phyloP scores from a whole-genome alignment of 2,888 invertebrate genomes.

The Drosophila crucigera region DNA sequence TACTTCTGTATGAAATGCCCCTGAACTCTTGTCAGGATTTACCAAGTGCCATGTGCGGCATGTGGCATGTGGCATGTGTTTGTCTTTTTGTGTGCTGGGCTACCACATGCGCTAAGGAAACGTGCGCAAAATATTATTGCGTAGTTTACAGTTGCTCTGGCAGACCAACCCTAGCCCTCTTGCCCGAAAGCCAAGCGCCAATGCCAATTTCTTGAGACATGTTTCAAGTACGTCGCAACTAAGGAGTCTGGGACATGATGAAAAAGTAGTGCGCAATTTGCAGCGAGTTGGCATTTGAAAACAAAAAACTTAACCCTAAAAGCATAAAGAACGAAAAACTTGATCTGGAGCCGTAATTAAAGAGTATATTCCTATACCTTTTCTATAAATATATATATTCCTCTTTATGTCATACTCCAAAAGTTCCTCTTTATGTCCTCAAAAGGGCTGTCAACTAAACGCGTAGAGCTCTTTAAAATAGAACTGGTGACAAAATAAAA shows the following conservation, averaged over 20 bases:
- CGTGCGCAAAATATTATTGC: slow-evolving; percentile 67
- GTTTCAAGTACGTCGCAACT: slow-evolving; percentile 63
- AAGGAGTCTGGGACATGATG: slow-evolving; percentile 8
- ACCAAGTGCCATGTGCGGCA: slow-evolving; percentile 35
- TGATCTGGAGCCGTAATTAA: not conserved
- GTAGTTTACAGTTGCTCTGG: slow-evolving; percentile 57
- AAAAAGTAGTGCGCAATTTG: slow-evolving; percentile 68
- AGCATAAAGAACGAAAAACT: not conserved
- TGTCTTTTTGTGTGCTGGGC: slow-evolving; percentile 8
- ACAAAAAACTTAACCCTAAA: not conserved
- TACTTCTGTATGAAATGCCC: slow-evolving; percentile 52
- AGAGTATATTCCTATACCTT: not conserved
- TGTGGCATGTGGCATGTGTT: slow-evolving; percentile 8
- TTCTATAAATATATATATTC: no score
- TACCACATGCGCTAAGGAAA: slow-evolving; percentile 50
- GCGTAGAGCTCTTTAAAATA: slow-evolving; percentile 27
- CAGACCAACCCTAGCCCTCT: slow-evolving; percentile 5
- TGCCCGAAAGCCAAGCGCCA: slow-evolving; percentile 25
- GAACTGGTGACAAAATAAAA: slow-evolving; percentile 13
- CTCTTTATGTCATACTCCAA: not conserved
- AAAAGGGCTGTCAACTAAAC: slow-evolving; percentile 12
- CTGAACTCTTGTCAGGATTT: slow-evolving; percentile 70
- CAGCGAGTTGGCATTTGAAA: not conserved
- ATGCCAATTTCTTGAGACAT: slow-evolving; percentile 64
- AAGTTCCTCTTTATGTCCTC: not conserved